These are phyloP conservation scores for Oopsacas minuta DNA, from an alignment of 37 sponge, comb jelly and placozoan genomes.

Conservation along the genomic window DNA sequence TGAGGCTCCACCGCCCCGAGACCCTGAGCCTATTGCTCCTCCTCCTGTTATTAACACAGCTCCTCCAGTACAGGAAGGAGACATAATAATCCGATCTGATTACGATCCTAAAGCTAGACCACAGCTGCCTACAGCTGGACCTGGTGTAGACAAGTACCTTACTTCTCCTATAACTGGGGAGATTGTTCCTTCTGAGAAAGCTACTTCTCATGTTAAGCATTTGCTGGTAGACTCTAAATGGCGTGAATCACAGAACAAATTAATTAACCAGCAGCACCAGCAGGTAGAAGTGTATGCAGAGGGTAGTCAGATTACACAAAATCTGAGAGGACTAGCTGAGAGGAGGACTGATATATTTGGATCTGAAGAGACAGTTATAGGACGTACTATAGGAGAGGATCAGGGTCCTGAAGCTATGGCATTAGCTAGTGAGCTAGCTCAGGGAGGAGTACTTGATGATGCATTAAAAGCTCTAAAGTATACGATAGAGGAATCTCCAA, in stretches of 20 bases:
- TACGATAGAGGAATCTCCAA: background rate
- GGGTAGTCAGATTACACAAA: slow-evolving; percentile 54
- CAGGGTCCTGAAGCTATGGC: background rate
- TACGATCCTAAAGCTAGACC: slow-evolving; percentile 66
- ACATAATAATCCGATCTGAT: slow-evolving; percentile 55
- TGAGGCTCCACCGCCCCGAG: slow-evolving; percentile 1
- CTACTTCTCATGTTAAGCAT: slow-evolving; percentile 18
- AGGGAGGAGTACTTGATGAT: background rate
- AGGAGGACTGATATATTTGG: slow-evolving; percentile 93
- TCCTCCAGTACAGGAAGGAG: slow-evolving; percentile 22
- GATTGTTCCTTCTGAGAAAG: slow-evolving; percentile 58
- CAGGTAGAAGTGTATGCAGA: slow-evolving; percentile 69
- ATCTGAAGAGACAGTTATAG: slow-evolving; percentile 82
- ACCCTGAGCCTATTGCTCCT: slow-evolving; percentile 19
- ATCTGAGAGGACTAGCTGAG: slow-evolving; percentile 59
- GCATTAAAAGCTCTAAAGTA: background rate
- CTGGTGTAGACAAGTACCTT: slow-evolving; percentile 38
- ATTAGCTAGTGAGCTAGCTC: background rate
- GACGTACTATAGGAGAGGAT: slow-evolving; percentile 42
- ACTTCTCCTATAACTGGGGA: slow-evolving; percentile 94
- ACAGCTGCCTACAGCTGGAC: background rate
- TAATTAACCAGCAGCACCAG: slow-evolving; percentile 48
- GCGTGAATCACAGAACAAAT: slow-evolving; percentile 46
- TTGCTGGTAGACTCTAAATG: slow-evolving; percentile 72
- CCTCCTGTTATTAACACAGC: slow-evolving; percentile 6